A percentile compares a stretch with the other conserved stretches of the same genome.
Conservation (phyloP, 2,797 vertebrate genomes). For the Sebastes elongatus region DNA sequence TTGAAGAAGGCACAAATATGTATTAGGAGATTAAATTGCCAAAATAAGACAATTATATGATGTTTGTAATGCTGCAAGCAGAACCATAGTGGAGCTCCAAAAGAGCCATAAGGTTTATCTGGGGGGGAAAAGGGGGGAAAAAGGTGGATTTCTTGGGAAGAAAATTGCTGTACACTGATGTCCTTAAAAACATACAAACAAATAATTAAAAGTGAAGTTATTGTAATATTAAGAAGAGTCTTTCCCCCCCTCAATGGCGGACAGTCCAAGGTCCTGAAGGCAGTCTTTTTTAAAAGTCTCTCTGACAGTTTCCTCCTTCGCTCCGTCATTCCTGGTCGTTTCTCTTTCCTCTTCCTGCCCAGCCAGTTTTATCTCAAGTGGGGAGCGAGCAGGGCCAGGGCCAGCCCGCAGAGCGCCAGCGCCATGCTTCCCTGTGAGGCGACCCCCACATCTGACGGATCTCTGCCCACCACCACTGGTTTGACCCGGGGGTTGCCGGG, state of each 20-base stretch:
- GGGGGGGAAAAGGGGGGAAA: not conserved
- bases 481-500: conserved; percentile 20
- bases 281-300: conserved; percentile 79
- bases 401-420: conserved; percentile 70
- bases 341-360: conserved; percentile 41
- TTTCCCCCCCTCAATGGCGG: conserved; percentile 63
- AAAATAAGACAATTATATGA: conserved; percentile 60
- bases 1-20: conserved; percentile 50
- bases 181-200: conserved; percentile 78
- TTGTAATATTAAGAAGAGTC: conserved; percentile 82
- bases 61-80: conserved; percentile 57
- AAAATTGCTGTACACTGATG: conserved; percentile 76
- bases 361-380: conserved; percentile 79
- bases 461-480: fast-evolving
- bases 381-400: conserved; percentile 70
- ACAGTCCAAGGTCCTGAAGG: conserved; percentile 82
- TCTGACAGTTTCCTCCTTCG: conserved; percentile 77
- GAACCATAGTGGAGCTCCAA: conserved; percentile 51
- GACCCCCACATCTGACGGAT: not conserved
- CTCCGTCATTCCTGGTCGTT: conserved; percentile 55
- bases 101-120: conserved; percentile 49
- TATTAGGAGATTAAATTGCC: conserved; percentile 48
- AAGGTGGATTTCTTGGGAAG: conserved; percentile 33
- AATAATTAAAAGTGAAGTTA: conserved; percentile 84
- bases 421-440: conserved; percentile 57